phyloP scores from a whole-genome alignment of 1,140 invertebrate species.

The Bombus soroeensis region DNA sequence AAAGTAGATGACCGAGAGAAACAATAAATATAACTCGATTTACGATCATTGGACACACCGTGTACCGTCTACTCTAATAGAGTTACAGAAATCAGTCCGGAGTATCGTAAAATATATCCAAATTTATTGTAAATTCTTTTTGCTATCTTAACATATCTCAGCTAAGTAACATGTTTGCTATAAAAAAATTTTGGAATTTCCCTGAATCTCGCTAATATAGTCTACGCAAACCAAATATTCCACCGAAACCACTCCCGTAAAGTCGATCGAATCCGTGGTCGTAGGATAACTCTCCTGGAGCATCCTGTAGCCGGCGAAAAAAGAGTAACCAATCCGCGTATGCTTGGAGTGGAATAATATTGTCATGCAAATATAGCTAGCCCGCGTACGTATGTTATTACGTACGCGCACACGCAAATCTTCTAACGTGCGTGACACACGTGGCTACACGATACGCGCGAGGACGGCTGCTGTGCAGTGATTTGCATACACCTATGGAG shows the following conservation, averaged over 20 bases:
- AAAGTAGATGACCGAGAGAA: too few species aligned
- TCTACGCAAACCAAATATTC: neutral
- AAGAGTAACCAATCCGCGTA: conserved; percentile 70
- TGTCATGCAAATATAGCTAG: conserved; percentile 76
- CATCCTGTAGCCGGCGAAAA: conserved; percentile 51
- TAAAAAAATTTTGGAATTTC: neutral
- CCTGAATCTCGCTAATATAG: neutral
- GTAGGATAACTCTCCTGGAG: conserved; percentile 16
- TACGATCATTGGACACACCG: too few species aligned
- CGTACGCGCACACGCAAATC: conserved; percentile 14
- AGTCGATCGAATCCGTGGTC: neutral
- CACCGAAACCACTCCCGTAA: neutral
- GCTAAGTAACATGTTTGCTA: neutral
- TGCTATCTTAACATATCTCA: neutral
- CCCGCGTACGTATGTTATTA: conserved; percentile 42
- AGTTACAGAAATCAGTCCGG: too few species aligned
- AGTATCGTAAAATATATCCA: neutral
- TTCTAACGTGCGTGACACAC: conserved; percentile 39
- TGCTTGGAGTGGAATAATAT: conserved; percentile 72
- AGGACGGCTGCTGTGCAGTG: conserved; percentile 57
- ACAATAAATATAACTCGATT: too few species aligned
- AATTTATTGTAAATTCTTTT: neutral
- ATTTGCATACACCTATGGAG: conserved; percentile 77
- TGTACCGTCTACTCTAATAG: neutral
- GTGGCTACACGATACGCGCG: conserved; percentile 39